Evolutionary conservation across 2,888 invertebrate species (phyloP).

Genomic region (Drosophila kuntzei): DNA sequence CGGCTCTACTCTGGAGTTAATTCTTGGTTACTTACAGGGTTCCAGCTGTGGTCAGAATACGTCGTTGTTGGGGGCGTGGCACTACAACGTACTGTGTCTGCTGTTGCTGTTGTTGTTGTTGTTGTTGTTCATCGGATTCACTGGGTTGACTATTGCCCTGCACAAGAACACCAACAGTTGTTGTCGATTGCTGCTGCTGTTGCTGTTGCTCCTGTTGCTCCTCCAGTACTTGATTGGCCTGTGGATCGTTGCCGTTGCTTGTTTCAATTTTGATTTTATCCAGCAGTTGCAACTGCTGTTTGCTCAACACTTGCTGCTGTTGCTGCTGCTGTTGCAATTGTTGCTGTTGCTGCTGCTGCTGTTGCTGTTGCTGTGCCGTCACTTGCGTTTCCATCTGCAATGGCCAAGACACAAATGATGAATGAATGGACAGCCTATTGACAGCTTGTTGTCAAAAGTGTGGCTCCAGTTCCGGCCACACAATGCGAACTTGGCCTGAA

Average conservation of each 20-base stretch:
- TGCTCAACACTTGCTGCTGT: slow-evolving; percentile 69
- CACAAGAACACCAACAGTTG: slow-evolving; percentile 69
- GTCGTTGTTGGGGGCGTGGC: slow-evolving; percentile 79
- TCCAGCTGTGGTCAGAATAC: slow-evolving; percentile 85
- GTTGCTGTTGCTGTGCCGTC: slow-evolving; percentile 76
- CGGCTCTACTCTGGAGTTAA: not conserved
- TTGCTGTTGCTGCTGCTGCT: slow-evolving; percentile 66
- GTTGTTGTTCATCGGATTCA: slow-evolving; percentile 63
- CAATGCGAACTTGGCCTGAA: slow-evolving; percentile 65
- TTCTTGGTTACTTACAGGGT: slow-evolving; percentile 79
- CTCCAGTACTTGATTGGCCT: slow-evolving; percentile 53
- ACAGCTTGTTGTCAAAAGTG: slow-evolving; percentile 71
- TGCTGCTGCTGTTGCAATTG: slow-evolving; percentile 62
- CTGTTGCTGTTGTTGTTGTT: slow-evolving; percentile 45
- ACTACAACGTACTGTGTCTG: slow-evolving; percentile 60
- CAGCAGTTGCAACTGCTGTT: slow-evolving; percentile 76
- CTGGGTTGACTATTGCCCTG: slow-evolving; percentile 58
- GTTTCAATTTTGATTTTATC: slow-evolving; percentile 81
- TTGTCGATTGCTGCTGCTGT: slow-evolving; percentile 58
- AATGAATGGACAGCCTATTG: slow-evolving; percentile 70
- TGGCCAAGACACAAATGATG: slow-evolving; percentile 70
- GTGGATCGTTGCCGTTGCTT: slow-evolving; percentile 70
- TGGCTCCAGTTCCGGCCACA: slow-evolving; percentile 81
- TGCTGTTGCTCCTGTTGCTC: slow-evolving; percentile 70
- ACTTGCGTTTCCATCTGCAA: slow-evolving; percentile 85